Base-by-base conservation (phyloP, 2,113 vertebrate genomes). In the Epinephelus lanceolatus region DNA sequence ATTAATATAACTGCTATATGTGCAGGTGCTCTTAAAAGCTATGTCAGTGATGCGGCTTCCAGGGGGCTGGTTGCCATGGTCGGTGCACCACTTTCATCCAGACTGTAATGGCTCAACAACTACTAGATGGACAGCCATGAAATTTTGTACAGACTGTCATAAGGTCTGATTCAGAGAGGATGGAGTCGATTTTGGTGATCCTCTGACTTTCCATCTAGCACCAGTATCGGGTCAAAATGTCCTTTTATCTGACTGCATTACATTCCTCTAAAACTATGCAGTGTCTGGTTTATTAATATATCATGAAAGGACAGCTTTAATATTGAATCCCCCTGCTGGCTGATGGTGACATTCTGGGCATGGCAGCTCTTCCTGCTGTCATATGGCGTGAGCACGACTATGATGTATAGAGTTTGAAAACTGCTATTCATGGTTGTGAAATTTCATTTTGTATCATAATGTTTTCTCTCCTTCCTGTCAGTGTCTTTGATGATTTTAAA, bases 341-440 rank as follows among this genome's bases (percentile, higher is more conserved):
- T 60, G 27, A 30, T 60, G 27, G 27, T 33, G 68, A n/a, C 19
- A 52, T 49, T 52, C 59, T 40, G 59, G 21, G 7, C 8, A 3
- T 5, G 60, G 33, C 33, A 37, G 33, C 33, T 37, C 33, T 37
- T 37, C 11, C 30, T 76, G 17, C n/a, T 69, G 67, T 69, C 25
- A 19, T 69, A 9, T 15, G 4, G n/a, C n/a, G 14, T 42, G 6
- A 76, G 49, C 21, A 42, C 33, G 0, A 27, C 1, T 55, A 42
- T 76, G 72, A 52, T 51, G 2, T 52, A 37, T 51, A 52, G 62
- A 65, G 21, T 23, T 18, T 51, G 18, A 33, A 59, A 71, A 71
- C 56, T 12, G 19, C 17, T 33, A 27, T 21, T 27, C 18, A 30
- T 3, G 0, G 4, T 62, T 33, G 6, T 37, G 23, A 27, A 27